Conservation (phyloP, 2,888 invertebrate species). For the Hydraecia micacea region DNA sequence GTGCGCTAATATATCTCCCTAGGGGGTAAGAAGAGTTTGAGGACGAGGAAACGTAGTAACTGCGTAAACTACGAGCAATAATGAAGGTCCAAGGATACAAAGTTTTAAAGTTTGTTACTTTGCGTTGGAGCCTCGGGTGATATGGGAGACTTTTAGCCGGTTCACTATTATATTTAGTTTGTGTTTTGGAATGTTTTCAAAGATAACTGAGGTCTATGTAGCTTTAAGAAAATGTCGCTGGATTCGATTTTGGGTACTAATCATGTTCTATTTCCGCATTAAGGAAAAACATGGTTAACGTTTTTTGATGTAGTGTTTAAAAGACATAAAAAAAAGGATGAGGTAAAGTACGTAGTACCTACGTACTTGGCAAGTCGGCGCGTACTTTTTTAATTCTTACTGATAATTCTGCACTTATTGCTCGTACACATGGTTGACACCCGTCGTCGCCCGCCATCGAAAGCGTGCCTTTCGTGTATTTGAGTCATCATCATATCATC, state of each 20-base stretch:
- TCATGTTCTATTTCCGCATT: not conserved
- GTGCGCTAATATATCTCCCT: conserved; percentile 37
- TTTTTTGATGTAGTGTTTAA: not conserved
- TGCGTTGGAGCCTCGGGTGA: not conserved
- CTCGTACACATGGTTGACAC: too few relatives aligned
- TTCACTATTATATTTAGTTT: not conserved
- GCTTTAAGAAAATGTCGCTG: not conserved
- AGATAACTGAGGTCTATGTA: not conserved
- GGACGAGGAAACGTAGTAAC: conserved; percentile 30
- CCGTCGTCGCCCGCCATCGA: too few relatives aligned
- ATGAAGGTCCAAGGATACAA: conserved; percentile 33
- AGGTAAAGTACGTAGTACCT: too few relatives aligned
- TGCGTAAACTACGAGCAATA: conserved; percentile 34
- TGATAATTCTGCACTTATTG: too few relatives aligned
- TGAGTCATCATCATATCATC: too few relatives aligned
- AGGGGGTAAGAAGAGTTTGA: conserved; percentile 38
- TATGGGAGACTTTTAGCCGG: not conserved
- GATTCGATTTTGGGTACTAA: not conserved
- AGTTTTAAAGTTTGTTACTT: conserved; percentile 28
- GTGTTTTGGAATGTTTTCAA: not conserved
- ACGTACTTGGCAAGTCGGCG: too few relatives aligned
- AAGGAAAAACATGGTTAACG: not conserved
- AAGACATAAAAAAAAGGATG: too few relatives aligned
- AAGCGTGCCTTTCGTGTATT: too few relatives aligned
- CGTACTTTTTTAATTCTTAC: too few relatives aligned